phyloP scores from a whole-genome alignment of 2,113 vertebrate genomes.

The Rhinolophus ferrumequinum region DNA sequence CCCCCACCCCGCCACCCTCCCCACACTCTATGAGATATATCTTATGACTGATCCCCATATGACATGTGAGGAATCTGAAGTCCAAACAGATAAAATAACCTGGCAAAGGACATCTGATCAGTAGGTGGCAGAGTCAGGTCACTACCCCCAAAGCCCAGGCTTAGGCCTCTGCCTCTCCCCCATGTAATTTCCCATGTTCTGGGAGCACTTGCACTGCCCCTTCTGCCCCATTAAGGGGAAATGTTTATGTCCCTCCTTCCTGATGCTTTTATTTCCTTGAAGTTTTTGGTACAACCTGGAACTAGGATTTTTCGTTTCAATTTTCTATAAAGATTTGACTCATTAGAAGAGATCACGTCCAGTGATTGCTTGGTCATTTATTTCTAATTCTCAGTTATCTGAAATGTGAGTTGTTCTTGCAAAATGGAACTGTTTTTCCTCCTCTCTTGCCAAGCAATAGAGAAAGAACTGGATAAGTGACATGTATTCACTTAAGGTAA shows the following conservation, averaged over 20 bases:
- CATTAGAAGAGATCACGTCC: background rate
- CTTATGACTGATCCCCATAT: background rate
- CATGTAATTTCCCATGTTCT: background rate
- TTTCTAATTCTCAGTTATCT: slow-evolving; percentile 15
- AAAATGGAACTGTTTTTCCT: background rate
- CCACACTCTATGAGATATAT: background rate
- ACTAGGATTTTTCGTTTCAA: background rate
- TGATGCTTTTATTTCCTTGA: background rate
- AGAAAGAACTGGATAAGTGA: slow-evolving; percentile 37
- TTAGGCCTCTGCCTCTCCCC: background rate
- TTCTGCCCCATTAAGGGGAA: background rate
- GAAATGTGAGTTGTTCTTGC: background rate
- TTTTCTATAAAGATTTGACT: background rate
- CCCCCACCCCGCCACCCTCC: background rate
- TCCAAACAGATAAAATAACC: background rate
- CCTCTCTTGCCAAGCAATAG: background rate
- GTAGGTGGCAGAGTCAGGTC: background rate
- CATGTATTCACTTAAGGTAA: background rate
- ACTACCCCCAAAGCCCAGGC: background rate
- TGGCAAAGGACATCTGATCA: background rate
- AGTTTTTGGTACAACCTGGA: background rate
- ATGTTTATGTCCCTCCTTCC: background rate
- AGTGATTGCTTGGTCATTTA: background rate
- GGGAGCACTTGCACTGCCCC: background rate
- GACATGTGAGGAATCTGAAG: background rate